Percentiles rank a stretch among this genome's conserved stretches.
Evolutionary conservation across 1,140 invertebrate species (phyloP).

Genomic region (Stenopsyche tienmushanensis): DNA sequence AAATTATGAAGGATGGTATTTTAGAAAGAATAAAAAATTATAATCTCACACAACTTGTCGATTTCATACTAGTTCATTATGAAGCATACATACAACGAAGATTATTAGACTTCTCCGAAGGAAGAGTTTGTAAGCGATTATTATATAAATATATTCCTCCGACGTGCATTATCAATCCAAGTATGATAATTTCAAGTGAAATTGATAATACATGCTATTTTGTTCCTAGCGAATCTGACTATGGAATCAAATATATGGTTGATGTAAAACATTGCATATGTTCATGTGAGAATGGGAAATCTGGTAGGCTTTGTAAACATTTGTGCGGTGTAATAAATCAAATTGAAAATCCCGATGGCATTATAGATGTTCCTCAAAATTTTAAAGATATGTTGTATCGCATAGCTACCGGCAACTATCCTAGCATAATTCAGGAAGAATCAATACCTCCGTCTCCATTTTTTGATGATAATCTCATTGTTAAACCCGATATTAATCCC

Average conservation of each 20-base stretch:
- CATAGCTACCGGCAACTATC: constrained; percentile 31
- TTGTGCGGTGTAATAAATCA: constrained; percentile 36
- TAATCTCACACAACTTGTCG: constrained; percentile 33
- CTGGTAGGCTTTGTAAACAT: constrained; percentile 36
- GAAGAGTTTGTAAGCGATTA: constrained; percentile 33
- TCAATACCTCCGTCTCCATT: background rate
- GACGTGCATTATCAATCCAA: constrained; percentile 36
- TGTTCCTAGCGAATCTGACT: constrained; percentile 37
- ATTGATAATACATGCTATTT: constrained; percentile 31
- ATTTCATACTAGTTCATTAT: constrained; percentile 37
- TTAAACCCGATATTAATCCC: background rate
- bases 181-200: constrained; percentile 32
- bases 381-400: constrained; percentile 35
- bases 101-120: constrained; percentile 27
- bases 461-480: constrained; percentile 17
- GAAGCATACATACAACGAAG: constrained; percentile 30
- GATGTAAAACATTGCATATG: constrained; percentile 37
- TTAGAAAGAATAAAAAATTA: constrained; percentile 32
- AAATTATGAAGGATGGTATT: constrained; percentile 37
- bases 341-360: constrained; percentile 27
- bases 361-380: constrained; percentile 22
- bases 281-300: constrained; percentile 33
- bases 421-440: constrained; percentile 11
- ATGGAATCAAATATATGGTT: constrained; percentile 36
- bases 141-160: constrained; percentile 37